Evolutionary conservation across 2,113 vertebrate species (phyloP).

Genomic region (Gyps fulvus): DNA sequence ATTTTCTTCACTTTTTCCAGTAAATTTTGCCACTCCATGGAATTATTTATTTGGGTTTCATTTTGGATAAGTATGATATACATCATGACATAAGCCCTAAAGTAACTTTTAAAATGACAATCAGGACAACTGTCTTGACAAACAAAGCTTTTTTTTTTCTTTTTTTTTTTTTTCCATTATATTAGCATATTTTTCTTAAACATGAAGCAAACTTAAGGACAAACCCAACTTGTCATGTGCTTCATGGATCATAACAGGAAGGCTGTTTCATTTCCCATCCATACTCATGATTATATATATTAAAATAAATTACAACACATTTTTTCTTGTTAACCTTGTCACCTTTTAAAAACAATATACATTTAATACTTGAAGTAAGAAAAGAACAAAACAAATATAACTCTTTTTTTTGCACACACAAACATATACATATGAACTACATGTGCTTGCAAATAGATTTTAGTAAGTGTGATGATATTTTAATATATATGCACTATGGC

Average conservation of each 20-base stretch:
- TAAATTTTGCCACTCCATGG: constrained; percentile 22
- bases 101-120: constrained; percentile 32
- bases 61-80: constrained; percentile 27
- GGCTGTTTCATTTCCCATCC: constrained; percentile 26
- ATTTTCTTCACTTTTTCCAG: constrained; percentile 30
- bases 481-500: constrained; percentile 27
- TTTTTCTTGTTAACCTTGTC: constrained; percentile 45
- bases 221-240: constrained; percentile 31
- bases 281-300: constrained; percentile 43
- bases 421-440: constrained; percentile 69
- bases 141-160: not conserved
- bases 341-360: constrained; percentile 66
- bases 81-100: constrained; percentile 38
- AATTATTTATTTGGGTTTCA: constrained; percentile 56
- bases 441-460: constrained; percentile 58
- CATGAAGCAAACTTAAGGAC: constrained; percentile 13
- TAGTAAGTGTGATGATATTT: constrained; percentile 20
- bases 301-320: constrained; percentile 60
- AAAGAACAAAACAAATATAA: constrained; percentile 49
- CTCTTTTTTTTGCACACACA: constrained; percentile 41
- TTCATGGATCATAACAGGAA: constrained; percentile 46
- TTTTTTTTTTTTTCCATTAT: not conserved
- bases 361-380: constrained; percentile 64
- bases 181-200: constrained; percentile 40
- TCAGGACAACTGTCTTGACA: constrained; percentile 43